A percentile compares a stretch with the other conserved stretches of the same genome.
Conservation (phyloP, 64 coral and sea anemone species). For the Cladopsammia gracilis region DNA sequence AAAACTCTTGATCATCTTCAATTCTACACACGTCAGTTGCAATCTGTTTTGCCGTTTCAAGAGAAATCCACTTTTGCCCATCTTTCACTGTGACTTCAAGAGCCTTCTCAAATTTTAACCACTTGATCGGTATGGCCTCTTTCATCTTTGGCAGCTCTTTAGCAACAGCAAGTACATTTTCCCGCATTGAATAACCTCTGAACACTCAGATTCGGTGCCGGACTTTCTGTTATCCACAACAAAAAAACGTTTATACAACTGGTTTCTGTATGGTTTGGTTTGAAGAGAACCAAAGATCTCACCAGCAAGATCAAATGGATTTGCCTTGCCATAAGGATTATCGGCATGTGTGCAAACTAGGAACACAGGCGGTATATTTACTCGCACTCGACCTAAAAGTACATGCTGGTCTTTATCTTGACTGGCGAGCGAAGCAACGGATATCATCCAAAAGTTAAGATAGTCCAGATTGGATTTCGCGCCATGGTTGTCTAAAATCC, state of each 20-base stretch:
- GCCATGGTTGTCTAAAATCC: neutral
- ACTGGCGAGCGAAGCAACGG: neutral
- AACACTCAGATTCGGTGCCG: neutral
- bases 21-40: neutral
- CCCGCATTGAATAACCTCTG: neutral
- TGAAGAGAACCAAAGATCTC: neutral
- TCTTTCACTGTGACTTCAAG: neutral
- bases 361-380: neutral
- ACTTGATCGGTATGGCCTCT: neutral
- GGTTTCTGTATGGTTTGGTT: neutral
- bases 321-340: neutral
- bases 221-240: constrained; percentile 4
- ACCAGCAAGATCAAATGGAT: neutral
- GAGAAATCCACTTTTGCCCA: neutral
- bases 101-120: neutral
- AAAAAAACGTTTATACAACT: neutral
- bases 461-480: neutral
- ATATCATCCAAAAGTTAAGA: constrained; percentile 3
- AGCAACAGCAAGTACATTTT: neutral
- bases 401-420: neutral
- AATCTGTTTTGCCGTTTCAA: neutral
- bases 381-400: neutral
- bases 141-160: neutral
- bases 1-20: neutral
- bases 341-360: constrained; percentile 14